phyloP scores from a whole-genome alignment of 2,113 vertebrate genomes.

The Pachyramphus minor region DNA sequence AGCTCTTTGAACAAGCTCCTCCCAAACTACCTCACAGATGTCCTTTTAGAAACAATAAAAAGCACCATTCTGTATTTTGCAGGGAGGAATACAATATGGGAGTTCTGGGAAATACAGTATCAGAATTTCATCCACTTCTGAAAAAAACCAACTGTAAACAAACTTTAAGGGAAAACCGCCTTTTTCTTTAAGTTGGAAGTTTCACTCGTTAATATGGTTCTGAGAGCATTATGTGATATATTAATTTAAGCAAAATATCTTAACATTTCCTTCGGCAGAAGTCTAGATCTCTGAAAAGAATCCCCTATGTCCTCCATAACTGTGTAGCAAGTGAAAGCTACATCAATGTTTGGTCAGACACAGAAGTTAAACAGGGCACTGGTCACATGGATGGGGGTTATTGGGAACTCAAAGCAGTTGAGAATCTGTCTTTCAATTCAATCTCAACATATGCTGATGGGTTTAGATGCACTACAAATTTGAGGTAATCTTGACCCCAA shows the following conservation, averaged over 20 bases:
- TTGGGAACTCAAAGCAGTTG: rapidly evolving
- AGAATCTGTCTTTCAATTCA: neutral
- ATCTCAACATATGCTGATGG: neutral
- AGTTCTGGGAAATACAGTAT: neutral
- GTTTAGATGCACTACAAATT: neutral
- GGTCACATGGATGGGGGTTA: neutral
- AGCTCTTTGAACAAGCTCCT: neutral
- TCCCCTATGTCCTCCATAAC: neutral
- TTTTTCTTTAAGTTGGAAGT: neutral
- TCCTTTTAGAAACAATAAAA: neutral
- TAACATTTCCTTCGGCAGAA: neutral
- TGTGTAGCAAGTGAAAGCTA: neutral
- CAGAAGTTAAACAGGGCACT: neutral
- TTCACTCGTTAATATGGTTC: neutral
- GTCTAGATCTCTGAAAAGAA: neutral
- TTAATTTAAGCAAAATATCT: neutral
- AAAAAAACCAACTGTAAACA: neutral
- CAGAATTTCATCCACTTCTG: neutral
- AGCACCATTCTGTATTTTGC: neutral
- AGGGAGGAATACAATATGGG: neutral
- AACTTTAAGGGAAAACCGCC: neutral
- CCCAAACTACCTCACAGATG: neutral
- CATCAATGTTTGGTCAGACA: neutral
- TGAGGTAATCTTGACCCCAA: neutral
- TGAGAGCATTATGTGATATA: neutral